Conservation (phyloP, 2,888 invertebrate species). For the Oxycera nigricornis region DNA sequence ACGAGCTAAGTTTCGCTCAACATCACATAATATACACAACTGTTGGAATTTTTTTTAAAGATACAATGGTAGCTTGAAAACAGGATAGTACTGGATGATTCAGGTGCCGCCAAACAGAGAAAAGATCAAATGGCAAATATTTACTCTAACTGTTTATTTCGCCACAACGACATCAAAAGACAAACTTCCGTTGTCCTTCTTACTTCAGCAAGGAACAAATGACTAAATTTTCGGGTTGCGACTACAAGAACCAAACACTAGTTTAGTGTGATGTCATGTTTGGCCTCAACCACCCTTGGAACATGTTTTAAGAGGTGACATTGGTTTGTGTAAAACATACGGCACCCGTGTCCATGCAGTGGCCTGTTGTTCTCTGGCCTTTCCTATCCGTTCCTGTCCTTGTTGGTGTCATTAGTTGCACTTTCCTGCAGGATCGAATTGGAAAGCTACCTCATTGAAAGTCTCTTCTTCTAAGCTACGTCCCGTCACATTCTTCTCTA, state of each 20-base stretch:
- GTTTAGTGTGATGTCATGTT: constrained; percentile 26
- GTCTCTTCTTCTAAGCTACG: neutral
- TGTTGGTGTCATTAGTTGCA: neutral
- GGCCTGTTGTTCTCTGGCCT: neutral
- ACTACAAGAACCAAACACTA: neutral
- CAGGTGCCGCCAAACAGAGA: no score
- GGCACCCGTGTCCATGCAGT: constrained; percentile 45
- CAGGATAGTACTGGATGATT: no score
- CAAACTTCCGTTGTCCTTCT: no score
- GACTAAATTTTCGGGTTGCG: constrained; percentile 3
- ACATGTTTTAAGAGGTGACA: constrained; percentile 47
- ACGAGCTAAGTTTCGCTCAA: no score
- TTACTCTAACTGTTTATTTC: no score
- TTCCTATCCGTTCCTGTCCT: neutral
- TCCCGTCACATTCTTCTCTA: neutral
- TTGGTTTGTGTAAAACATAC: constrained; percentile 48
- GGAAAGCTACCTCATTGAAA: no score
- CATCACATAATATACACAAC: no score
- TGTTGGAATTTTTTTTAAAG: no score
- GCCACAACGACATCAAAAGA: no score
- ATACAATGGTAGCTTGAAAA: no score
- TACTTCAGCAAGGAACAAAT: neutral
- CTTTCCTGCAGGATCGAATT: neutral
- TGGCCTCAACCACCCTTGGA: constrained; percentile 37
- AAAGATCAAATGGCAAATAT: no score